Evolutionary conservation across 2,797 vertebrate genomes (phyloP).

Genomic region (Lateolabrax maculatus): DNA sequence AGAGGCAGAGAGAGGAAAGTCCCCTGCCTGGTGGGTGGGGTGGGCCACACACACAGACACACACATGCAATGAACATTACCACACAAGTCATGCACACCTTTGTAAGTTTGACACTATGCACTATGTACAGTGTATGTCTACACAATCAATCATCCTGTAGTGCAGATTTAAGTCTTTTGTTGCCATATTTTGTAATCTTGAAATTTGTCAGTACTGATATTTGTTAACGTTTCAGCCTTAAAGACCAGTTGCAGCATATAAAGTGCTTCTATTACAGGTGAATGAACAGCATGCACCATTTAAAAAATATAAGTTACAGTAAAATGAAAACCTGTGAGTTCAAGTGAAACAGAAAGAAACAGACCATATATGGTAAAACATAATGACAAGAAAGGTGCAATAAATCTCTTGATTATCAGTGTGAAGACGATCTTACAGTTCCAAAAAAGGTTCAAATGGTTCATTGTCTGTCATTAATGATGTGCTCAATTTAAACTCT

Average conservation of each 20-base stretch:
- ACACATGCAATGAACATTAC: slow-evolving; percentile 53
- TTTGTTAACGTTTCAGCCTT: not conserved
- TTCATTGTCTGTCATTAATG: not conserved
- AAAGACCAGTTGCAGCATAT: not conserved
- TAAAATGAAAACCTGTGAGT: not conserved
- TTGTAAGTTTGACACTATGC: slow-evolving; percentile 54
- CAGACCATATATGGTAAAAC: not conserved
- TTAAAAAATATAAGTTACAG: not conserved
- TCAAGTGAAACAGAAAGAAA: not conserved
- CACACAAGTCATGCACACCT: slow-evolving; percentile 56
- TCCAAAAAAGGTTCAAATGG: not conserved
- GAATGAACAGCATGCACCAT: slow-evolving; percentile 8
- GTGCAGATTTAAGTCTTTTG: not conserved
- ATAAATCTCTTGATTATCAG: not conserved
- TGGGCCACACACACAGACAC: slow-evolving; percentile 70
- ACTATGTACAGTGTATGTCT: slow-evolving; percentile 20
- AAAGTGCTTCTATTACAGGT: not conserved
- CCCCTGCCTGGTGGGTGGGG: slow-evolving; percentile 81
- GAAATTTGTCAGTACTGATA: not conserved
- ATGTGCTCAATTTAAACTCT: not conserved
- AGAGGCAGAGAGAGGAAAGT: slow-evolving; percentile 77
- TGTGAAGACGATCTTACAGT: not conserved
- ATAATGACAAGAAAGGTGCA: not conserved
- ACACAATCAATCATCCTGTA: slow-evolving; percentile 28
- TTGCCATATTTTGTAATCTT: slow-evolving; percentile 3